phyloP scores from a whole-genome alignment of 2,113 vertebrate species.

The Pseudopipra pipra region DNA sequence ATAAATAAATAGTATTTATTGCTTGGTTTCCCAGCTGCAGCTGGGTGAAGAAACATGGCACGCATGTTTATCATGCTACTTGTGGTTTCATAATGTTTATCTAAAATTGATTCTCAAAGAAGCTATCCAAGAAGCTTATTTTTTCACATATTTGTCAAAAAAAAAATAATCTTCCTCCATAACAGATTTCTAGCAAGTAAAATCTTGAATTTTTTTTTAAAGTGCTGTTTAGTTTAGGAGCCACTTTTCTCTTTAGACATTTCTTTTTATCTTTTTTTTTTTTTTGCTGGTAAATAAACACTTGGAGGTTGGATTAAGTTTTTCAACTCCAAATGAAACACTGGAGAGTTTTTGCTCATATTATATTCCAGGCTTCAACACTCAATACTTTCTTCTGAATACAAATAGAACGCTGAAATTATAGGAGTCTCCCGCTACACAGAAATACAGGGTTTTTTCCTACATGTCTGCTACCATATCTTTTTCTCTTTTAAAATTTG shows the following conservation, averaged over 20 bases:
- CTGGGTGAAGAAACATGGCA: conserved; percentile 63
- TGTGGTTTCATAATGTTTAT: conserved; percentile 68
- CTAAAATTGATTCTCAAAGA: conserved; percentile 63
- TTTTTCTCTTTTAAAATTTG: neutral
- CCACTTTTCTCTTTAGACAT: neutral
- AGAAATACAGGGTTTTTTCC: neutral
- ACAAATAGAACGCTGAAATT: neutral
- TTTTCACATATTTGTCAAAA: conserved; percentile 1
- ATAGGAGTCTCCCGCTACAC: neutral
- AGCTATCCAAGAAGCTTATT: conserved; percentile 22
- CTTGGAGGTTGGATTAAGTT: neutral
- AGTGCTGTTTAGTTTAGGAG: neutral
- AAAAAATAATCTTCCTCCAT: neutral
- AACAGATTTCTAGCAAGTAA: conserved; percentile 8
- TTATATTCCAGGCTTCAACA: neutral
- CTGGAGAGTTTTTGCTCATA: neutral
- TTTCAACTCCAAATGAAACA: neutral
- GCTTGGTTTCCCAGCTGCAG: conserved; percentile 65
- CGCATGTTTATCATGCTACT: conserved; percentile 68
- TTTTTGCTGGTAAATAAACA: neutral
- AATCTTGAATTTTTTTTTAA: neutral
- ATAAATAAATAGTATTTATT: conserved; percentile 83
- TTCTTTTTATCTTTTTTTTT: neutral
- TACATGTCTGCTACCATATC: neutral
- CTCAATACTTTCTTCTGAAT: neutral